A percentile compares a stretch with the other conserved stretches of the same genome.
phyloP scores from a whole-genome alignment of 53 echinoderm and acorn worm genomes.

The Mesocentrotus franciscanus region DNA sequence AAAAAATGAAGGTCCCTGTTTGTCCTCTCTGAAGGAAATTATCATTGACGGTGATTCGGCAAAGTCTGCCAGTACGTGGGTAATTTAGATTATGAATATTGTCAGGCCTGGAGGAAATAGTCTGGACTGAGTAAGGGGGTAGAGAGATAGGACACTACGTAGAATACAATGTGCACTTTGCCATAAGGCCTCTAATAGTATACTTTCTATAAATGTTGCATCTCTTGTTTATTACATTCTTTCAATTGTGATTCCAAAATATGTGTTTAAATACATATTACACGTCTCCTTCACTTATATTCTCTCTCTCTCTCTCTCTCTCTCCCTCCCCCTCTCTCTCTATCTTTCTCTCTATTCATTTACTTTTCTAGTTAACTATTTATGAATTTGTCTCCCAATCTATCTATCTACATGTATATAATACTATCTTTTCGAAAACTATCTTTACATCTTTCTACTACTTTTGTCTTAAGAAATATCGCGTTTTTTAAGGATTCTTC shows the following conservation, averaged over 20 bases:
- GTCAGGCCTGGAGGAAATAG: constrained; percentile 39
- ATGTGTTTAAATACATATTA: too few relatives aligned
- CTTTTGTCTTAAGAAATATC: not conserved
- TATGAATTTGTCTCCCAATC: not conserved
- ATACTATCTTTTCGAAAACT: not conserved
- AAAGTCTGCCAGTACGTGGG: not conserved
- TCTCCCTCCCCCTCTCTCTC: not conserved
- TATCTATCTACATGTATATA: not conserved
- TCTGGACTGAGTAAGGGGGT: not conserved
- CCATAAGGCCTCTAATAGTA: not conserved
- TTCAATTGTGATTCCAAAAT: too few relatives aligned
- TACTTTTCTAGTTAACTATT: not conserved
- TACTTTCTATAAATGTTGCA: too few relatives aligned
- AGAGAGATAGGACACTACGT: not conserved
- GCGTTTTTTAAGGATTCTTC: too few relatives aligned
- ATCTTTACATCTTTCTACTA: not conserved
- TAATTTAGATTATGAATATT: constrained; percentile 42
- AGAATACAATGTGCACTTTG: not conserved
- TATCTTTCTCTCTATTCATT: not conserved
- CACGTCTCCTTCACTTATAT: too few relatives aligned
- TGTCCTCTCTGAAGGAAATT: not conserved
- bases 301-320: too few relatives aligned
- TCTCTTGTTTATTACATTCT: too few relatives aligned
- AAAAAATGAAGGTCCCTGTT: not conserved
- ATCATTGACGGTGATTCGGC: constrained; percentile 31